These are phyloP conservation scores for Leptinotarsa juncta DNA, from an alignment of 2,888 invertebrate genomes.

Conservation along the genomic window DNA sequence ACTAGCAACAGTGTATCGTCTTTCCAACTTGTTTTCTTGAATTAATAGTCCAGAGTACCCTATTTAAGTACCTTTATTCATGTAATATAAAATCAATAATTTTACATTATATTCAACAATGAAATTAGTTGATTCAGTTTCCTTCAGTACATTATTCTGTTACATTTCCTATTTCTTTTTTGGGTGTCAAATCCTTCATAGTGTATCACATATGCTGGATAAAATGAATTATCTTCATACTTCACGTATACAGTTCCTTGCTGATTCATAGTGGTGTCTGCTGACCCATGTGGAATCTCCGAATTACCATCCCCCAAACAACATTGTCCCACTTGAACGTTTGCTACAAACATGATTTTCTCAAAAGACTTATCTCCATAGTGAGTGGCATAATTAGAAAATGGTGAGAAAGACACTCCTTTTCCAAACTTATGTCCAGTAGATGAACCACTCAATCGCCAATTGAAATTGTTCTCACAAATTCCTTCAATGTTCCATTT, in stretches of 20 bases:
- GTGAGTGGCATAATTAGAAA: constrained; percentile 52
- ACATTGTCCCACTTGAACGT: constrained; percentile 46
- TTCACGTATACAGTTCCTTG: constrained; percentile 37
- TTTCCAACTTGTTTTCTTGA: too few species aligned
- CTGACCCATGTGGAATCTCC: constrained; percentile 50
- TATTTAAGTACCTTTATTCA: too few species aligned
- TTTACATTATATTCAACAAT: too few species aligned
- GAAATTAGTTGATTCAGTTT: too few species aligned
- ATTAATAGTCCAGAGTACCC: too few species aligned
- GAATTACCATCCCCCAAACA: constrained; percentile 48
- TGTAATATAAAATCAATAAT: too few species aligned
- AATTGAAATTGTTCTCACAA: constrained; percentile 56
- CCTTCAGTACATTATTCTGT: too few species aligned
- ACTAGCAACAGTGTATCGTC: too few species aligned
- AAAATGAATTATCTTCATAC: constrained; percentile 18
- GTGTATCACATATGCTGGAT: constrained; percentile 19
- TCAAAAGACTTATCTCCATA: constrained; percentile 45
- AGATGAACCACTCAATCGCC: constrained; percentile 50
- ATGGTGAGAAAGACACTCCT: constrained; percentile 56
- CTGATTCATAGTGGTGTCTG: constrained; percentile 53
- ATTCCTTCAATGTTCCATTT: constrained; percentile 48
- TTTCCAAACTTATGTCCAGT: constrained; percentile 47
- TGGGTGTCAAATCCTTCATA: constrained; percentile 17
- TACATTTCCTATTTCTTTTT: background rate
- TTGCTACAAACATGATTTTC: constrained; percentile 53